phyloP scores from a whole-genome alignment of 2,113 vertebrate species.

The Neolamprologus fasciatus region DNA sequence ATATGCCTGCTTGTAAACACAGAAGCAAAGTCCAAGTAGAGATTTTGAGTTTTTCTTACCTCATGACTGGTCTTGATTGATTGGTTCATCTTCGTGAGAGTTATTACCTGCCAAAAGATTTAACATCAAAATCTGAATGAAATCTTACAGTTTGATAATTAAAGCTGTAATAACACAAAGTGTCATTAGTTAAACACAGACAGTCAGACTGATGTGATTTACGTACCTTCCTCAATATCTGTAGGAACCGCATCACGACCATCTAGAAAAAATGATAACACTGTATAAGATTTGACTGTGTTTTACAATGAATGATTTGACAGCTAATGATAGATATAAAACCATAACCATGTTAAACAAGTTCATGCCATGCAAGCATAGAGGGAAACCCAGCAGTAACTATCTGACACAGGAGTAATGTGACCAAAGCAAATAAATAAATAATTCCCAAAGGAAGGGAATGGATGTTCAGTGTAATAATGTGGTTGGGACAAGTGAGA shows the following conservation, averaged over 20 bases:
- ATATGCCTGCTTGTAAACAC: rapidly evolving
- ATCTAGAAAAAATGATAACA: not conserved
- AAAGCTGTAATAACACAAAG: rapidly evolving
- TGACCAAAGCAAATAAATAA: not conserved
- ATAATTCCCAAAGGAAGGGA: not conserved
- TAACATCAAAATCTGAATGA: not conserved
- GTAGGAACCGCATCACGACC: rapidly evolving
- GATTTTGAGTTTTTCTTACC: not conserved
- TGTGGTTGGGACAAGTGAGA: rapidly evolving
- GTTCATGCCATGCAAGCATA: not conserved
- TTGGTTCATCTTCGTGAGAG: not conserved
- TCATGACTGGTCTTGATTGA: rapidly evolving
- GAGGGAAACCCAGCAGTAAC: rapidly evolving
- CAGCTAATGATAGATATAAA: rapidly evolving
- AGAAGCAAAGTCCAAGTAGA: rapidly evolving
- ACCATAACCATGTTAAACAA: not conserved
- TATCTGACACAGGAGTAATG: rapidly evolving
- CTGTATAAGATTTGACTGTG: rapidly evolving
- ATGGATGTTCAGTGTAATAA: rapidly evolving
- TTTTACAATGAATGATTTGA: rapidly evolving
- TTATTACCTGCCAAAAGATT: not conserved
- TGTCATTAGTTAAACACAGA: not conserved
- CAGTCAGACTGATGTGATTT: not conserved
- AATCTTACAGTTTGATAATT: rapidly evolving
- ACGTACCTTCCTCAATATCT: not conserved